phyloP scores from a whole-genome alignment of 1,140 invertebrate species.

The Diabrotica undecimpunctata region DNA sequence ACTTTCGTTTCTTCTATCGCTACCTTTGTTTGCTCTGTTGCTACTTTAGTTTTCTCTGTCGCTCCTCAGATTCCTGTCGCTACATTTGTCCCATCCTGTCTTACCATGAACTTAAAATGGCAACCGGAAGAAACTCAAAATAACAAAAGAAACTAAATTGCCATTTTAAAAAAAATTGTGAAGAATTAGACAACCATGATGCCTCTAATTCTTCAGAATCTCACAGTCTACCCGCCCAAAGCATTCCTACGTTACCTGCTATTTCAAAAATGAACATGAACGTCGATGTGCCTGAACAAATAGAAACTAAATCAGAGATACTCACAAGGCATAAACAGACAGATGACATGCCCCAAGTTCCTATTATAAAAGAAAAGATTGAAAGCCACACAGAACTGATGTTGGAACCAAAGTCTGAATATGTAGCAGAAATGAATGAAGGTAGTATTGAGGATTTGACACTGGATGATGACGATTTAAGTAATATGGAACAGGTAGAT shows the following conservation, averaged over 20 bases:
- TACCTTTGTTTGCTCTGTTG: no score
- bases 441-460: conserved; percentile 80
- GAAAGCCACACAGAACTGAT: conserved; percentile 54
- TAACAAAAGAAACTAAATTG: no score
- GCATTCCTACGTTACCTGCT: conserved; percentile 49
- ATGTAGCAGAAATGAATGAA: conserved; percentile 66
- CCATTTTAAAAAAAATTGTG: no score
- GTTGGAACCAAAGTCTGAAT: conserved; percentile 74
- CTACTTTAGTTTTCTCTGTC: no score
- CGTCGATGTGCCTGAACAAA: conserved; percentile 46
- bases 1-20: no score
- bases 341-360: conserved; percentile 43
- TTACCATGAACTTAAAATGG: no score
- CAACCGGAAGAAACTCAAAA: no score
- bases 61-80: no score
- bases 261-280: conserved; percentile 37
- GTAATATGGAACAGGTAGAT: conserved; percentile 60
- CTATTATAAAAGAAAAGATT: conserved; percentile 48
- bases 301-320: conserved; percentile 47
- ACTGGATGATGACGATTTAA: conserved; percentile 71
- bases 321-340: conserved; percentile 39
- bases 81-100: no score
- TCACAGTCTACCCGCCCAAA: conserved; percentile 50
- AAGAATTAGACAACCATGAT: conserved; percentile 50
- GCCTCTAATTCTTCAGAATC: conserved; percentile 56